Evolutionary conservation across 2,113 vertebrate genomes (phyloP).

Genomic region (Onychostruthus taczanowskii): DNA sequence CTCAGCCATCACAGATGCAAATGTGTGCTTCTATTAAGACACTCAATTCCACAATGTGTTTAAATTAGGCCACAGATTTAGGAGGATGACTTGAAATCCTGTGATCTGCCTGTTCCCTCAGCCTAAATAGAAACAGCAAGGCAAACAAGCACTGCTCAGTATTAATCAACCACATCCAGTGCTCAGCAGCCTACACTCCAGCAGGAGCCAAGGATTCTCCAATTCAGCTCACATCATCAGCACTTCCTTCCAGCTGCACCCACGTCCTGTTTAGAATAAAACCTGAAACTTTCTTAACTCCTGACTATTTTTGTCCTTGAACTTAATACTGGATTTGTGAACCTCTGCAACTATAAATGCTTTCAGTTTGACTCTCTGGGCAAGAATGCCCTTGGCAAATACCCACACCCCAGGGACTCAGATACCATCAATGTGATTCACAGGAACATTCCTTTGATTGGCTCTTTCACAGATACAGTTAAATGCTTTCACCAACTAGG

Average conservation of each 20-base stretch:
- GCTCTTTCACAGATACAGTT: not conserved
- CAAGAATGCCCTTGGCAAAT: slow-evolving; percentile 24
- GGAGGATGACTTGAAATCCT: not conserved
- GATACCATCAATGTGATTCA: slow-evolving; percentile 22
- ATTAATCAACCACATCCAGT: not conserved
- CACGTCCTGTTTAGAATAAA: not conserved
- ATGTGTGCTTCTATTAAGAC: not conserved
- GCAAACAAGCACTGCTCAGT: not conserved
- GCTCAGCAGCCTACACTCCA: not conserved
- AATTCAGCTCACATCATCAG: not conserved
- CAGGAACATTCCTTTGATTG: not conserved
- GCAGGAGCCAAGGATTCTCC: not conserved
- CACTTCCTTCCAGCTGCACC: not conserved
- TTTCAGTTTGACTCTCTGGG: not conserved
- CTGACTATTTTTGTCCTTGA: not conserved
- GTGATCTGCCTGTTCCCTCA: not conserved
- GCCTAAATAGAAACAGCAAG: not conserved
- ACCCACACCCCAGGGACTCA: not conserved
- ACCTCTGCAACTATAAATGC: not conserved
- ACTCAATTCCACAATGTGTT: not conserved
- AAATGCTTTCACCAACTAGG: not conserved
- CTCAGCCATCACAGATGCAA: not conserved
- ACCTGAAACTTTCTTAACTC: not conserved
- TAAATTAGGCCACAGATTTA: not conserved
- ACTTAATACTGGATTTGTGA: not conserved